A percentile compares a stretch with the other conserved stretches of the same genome.
phyloP scores from a whole-genome alignment of 2,113 vertebrate genomes.

The Dicrurus megarhynchus region DNA sequence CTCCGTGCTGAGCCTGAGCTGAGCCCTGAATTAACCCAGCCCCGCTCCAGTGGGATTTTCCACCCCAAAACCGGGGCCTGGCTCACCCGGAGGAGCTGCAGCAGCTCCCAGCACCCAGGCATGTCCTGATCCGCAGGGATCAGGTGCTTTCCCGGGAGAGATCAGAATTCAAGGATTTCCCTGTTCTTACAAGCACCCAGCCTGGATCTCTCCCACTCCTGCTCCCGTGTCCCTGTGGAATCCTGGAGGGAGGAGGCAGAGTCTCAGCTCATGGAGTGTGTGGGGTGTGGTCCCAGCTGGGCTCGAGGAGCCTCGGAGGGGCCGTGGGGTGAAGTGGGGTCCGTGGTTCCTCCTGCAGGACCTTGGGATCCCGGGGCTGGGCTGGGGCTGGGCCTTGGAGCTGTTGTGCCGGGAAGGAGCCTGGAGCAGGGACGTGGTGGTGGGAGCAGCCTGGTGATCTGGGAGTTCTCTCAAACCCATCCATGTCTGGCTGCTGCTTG shows the following conservation, averaged over 20 bases:
- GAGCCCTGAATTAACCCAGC: background rate
- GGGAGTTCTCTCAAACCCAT: background rate
- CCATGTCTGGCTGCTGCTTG: background rate
- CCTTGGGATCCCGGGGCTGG: background rate
- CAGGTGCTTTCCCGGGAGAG: background rate
- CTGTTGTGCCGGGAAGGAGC: background rate
- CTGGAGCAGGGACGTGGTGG: background rate
- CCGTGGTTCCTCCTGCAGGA: background rate
- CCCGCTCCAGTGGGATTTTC: rapidly evolving
- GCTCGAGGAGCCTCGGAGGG: rapidly evolving
- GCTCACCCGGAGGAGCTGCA: background rate
- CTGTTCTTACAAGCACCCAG: background rate
- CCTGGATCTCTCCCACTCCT: background rate
- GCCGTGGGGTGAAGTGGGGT: background rate
- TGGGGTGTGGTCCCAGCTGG: background rate
- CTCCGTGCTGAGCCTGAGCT: background rate
- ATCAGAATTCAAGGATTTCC: background rate
- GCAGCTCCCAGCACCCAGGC: background rate
- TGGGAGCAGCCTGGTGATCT: background rate
- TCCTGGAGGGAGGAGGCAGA: background rate
- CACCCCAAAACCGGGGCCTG: background rate
- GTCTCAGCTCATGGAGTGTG: background rate
- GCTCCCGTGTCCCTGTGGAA: background rate
- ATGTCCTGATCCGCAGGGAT: background rate
- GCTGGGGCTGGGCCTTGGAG: background rate